Base-by-base conservation (phyloP, 2,113 vertebrate species). In the Cololabis saira region DNA sequence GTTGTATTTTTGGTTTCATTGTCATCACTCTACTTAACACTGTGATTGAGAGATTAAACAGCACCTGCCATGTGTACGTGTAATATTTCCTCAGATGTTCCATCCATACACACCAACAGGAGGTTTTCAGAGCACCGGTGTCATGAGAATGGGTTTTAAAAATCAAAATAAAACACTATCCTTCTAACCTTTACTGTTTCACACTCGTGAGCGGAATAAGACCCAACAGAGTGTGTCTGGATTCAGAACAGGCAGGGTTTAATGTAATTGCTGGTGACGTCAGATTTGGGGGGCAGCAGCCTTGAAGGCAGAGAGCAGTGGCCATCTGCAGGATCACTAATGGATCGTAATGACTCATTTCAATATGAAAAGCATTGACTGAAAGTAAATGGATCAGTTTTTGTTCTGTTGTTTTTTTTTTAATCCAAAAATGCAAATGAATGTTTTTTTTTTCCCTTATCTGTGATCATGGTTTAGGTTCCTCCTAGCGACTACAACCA, bases 291-390 rank as follows among this genome's bases (percentile, higher is more conserved):
- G 65, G 71, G 24, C 17, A 54, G 8, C 57, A 15, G 66, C 49
- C 52, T 68, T 75, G 73, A 61, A 67, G 53, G 61, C 51, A 18
- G 56, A 57, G 42, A 66, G n/a, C 52, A 15, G 19, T 37, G 19
- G 44, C 40, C 11, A 44, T 56, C 48, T 44, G 7, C 55, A 54
- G 53, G 51, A 59, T 22, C 61, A 21, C 66, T 83, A 68, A 83
- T 81, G 69, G 71, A 58, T 22, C 14, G 10, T 69, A 83, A 80
- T 78, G 61, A 78, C 15, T 50, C 44, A 62, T 67, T 71, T 76
- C 19, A 76, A 61, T 64, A 62, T 57, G 18, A 56, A 63, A 61
- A 62, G 22, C 37, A 37, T 18, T 24, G 12, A 18, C 54, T 59
- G 55, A 55, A 43, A 65, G 22, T 51, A 40, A 62, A 80, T 2